A percentile compares a stretch with the other conserved stretches of the same genome.
phyloP scores from a whole-genome alignment of 2,113 vertebrate genomes.

The Passer montanus region DNA sequence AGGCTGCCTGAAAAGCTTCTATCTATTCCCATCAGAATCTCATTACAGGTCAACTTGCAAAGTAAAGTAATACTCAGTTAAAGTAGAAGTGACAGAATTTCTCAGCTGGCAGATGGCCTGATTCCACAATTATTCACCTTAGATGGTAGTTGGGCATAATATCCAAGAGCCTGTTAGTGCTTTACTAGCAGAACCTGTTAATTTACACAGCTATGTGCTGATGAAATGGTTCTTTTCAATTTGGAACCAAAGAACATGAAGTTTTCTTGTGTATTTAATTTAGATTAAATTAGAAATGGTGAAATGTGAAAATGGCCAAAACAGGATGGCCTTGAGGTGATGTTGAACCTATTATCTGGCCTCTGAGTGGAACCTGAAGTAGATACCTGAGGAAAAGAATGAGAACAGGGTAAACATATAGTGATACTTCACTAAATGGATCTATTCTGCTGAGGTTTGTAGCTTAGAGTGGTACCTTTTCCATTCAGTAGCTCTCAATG shows the following conservation, averaged over 20 bases:
- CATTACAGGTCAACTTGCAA: constrained; percentile 56
- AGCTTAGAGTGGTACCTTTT: not conserved
- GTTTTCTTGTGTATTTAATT: not conserved
- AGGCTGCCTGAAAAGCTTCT: constrained; percentile 35
- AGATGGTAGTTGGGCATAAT: not conserved
- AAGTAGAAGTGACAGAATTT: constrained; percentile 37
- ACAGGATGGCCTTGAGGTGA: not conserved
- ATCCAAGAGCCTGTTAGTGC: not conserved
- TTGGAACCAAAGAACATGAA: not conserved
- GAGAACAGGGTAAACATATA: not conserved
- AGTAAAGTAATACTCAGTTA: constrained; percentile 26
- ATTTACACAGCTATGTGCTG: not conserved
- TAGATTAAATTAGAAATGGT: not conserved
- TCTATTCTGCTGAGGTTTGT: not conserved
- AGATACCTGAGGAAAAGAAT: not conserved
- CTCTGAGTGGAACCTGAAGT: not conserved
- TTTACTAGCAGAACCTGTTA: not conserved
- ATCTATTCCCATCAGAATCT: constrained; percentile 53
- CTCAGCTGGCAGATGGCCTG: constrained; percentile 16
- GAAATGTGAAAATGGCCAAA: not conserved
- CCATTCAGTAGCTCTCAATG: not conserved
- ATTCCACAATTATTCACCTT: constrained; percentile 32
- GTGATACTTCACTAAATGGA: not conserved
- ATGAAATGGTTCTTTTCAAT: not conserved
- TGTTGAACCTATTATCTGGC: not conserved